Evolutionary conservation across 2,797 vertebrate species (phyloP).

Genomic region (Falco peregrinus): DNA sequence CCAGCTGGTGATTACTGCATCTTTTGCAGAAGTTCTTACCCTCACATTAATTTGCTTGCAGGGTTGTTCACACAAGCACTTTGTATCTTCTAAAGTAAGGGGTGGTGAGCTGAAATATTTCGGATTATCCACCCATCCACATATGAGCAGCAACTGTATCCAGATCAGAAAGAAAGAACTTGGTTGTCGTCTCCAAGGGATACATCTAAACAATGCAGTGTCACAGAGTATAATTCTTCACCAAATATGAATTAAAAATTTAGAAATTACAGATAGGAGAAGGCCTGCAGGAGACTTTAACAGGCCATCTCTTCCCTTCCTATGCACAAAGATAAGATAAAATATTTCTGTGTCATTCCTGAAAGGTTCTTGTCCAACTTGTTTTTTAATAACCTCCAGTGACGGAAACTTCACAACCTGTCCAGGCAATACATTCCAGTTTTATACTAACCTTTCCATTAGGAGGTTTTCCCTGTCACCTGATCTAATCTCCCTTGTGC

Average conservation of each 20-base stretch:
- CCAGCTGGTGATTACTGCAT: neutral
- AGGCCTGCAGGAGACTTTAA: neutral
- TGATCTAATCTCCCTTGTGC: slow-evolving; percentile 6
- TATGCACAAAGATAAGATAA: neutral
- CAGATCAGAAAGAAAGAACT: neutral
- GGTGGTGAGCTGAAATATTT: neutral
- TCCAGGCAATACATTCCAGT: neutral
- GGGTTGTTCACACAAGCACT: neutral
- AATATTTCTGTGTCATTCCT: neutral
- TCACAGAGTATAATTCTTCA: neutral
- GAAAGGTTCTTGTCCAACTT: neutral
- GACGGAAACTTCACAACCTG: neutral
- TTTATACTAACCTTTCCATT: neutral
- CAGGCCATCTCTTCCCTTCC: neutral
- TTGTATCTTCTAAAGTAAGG: neutral
- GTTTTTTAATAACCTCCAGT: neutral
- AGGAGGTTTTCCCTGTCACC: slow-evolving; percentile 16
- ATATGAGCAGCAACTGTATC: neutral
- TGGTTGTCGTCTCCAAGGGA: neutral
- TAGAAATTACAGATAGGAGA: neutral
- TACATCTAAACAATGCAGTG: neutral
- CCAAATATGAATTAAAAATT: neutral
- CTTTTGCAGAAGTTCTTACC: neutral
- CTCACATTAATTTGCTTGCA: neutral
- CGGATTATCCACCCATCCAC: neutral